These are phyloP conservation scores for Brenthis hecate DNA, from an alignment of 2,888 invertebrate species.

Conservation along the genomic window DNA sequence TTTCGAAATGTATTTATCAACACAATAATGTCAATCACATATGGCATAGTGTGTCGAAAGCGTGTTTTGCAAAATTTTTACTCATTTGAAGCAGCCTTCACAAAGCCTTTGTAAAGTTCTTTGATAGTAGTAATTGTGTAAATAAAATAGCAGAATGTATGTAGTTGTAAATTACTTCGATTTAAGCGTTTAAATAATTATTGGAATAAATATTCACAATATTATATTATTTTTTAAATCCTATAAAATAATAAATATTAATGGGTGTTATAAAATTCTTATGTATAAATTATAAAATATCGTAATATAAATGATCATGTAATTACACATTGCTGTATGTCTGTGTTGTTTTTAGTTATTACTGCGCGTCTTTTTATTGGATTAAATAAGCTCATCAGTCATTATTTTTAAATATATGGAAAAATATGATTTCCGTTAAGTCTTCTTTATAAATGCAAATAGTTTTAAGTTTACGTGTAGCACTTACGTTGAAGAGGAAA, in stretches of 20 bases:
- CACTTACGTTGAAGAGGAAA: not conserved
- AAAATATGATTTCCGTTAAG: constrained; percentile 19
- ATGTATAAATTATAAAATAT: not conserved
- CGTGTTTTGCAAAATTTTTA: constrained; percentile 10
- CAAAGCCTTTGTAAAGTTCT: not conserved
- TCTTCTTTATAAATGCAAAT: constrained; percentile 2
- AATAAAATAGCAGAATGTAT: too few relatives aligned
- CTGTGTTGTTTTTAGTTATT: not conserved
- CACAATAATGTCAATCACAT: constrained; percentile 26
- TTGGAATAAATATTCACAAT: too few relatives aligned
- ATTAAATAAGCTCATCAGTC: not conserved
- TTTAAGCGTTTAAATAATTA: too few relatives aligned
- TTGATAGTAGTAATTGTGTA: too few relatives aligned
- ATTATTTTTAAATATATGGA: constrained; percentile 16
- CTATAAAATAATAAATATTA: not conserved
- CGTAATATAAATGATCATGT: not conserved
- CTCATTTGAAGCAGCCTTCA: not conserved
- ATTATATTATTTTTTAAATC: too few relatives aligned
- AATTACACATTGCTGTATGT: not conserved
- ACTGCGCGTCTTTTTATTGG: not conserved
- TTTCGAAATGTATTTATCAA: constrained; percentile 58
- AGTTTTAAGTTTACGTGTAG: not conserved
- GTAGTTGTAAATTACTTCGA: too few relatives aligned
- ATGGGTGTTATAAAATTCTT: not conserved
- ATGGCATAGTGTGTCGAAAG: constrained; percentile 4